These are phyloP conservation scores for Acanthosepion lycidas DNA, from an alignment of 2,888 invertebrate species.

Conservation along the genomic window DNA sequence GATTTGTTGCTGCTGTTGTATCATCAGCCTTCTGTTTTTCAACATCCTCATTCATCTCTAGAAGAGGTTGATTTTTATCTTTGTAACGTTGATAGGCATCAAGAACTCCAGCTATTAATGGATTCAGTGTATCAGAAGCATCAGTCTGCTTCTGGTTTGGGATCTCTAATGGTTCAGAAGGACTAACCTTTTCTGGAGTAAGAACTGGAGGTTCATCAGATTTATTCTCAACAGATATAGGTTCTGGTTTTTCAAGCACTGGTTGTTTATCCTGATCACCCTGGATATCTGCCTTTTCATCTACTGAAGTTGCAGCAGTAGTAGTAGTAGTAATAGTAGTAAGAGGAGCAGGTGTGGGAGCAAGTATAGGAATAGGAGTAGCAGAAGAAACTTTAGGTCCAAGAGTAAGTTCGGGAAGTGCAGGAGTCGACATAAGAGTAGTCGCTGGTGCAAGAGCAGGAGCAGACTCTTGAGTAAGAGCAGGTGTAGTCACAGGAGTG, in stretches of 20 bases:
- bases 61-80: slow-evolving; percentile 6
- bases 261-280: background rate
- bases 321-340: background rate
- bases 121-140: slow-evolving; percentile 42
- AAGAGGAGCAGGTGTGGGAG: background rate
- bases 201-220: background rate
- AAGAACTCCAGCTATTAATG: slow-evolving; percentile 38
- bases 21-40: background rate
- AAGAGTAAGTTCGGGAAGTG: no score
- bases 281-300: background rate
- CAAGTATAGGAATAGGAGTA: background rate
- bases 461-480: no score
- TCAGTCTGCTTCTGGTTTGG: background rate
- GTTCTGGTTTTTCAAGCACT: background rate
- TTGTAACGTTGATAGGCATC: slow-evolving; percentile 39
- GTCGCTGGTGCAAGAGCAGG: no score
- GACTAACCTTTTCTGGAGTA: background rate
- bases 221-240: slow-evolving; percentile 25
- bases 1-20: background rate
- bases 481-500: no score
- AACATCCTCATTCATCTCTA: background rate
- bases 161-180: background rate
- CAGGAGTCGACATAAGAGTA: no score
- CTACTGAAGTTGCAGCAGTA: background rate
- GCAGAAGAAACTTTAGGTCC: no score